Evolutionary conservation across 2,113 vertebrate species (phyloP).

Genomic region (Salvelinus namaycush): DNA sequence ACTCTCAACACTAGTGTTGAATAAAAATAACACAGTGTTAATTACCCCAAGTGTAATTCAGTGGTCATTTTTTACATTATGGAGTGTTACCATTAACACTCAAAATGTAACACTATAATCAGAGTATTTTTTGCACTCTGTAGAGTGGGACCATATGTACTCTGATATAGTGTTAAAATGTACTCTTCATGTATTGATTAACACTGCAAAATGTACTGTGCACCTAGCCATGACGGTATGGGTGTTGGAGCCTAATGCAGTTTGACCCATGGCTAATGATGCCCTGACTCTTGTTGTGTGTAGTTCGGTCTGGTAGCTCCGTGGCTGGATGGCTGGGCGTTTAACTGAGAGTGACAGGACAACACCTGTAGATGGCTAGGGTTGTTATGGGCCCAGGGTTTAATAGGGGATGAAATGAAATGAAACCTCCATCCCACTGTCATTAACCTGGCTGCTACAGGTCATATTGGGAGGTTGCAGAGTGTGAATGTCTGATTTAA

Average conservation of each 20-base stretch:
- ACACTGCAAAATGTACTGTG: conserved; percentile 1
- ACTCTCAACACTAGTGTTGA: no score
- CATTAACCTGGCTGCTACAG: not conserved
- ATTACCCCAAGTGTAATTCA: no score
- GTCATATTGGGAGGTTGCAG: not conserved
- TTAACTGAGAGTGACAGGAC: conserved; percentile 65
- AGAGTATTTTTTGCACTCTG: no score
- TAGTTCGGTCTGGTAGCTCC: conserved; percentile 29
- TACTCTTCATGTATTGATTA: no score
- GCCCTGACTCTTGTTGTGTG: conserved; percentile 58
- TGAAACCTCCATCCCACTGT: not conserved
- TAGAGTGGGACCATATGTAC: no score
- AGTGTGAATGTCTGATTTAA: not conserved
- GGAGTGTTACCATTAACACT: no score
- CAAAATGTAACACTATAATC: no score
- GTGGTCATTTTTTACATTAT: no score
- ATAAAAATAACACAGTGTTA: no score
- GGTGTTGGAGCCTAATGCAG: conserved; percentile 62
- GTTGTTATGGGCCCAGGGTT: conserved; percentile 20
- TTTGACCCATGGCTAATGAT: conserved; percentile 73
- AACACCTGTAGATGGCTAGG: conserved; percentile 46
- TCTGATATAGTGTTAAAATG: no score
- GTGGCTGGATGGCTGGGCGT: conserved; percentile 29
- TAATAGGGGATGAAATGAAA: conserved; percentile 26
- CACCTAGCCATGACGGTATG: conserved; percentile 42